Evolutionary conservation across 1,140 invertebrate species (phyloP), one percentile per base, ranked within the genome.

Genomic region (Medauroidea extradentata): DNA sequence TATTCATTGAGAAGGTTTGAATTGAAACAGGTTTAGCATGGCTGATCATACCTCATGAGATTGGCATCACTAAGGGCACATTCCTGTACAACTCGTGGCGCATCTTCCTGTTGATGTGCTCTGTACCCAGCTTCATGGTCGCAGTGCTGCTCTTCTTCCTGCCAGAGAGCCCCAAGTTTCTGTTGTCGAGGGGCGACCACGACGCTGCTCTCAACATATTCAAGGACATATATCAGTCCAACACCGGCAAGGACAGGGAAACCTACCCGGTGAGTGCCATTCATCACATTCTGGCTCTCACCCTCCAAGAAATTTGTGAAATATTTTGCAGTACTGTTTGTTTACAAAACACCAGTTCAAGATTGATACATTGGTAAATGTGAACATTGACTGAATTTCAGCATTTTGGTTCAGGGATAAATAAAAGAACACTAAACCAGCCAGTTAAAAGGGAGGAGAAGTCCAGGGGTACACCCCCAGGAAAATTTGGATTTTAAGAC

Each of bases 111-210:
- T 74, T 93, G 63, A 82, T 94, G 43, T 94, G 91, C 78, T 88
- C 91, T 65, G 67, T 92, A 59, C 93, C 93, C 29, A 91, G 90
- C 42, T 89, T 95, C 66, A 71, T 93, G 42, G 91, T 94, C 39
- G 90, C 89, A 42, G 83, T 85, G 50, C 75, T 93, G 46, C 81
- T 95, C 27, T 81, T 91, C 69, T 82, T 92, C 60, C 82, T 96
- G 67, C 93, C 93, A n/a, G 93, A 96, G 78, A 94, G 91, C 64
- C 93, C 93, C 1, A 94, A 94, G 73, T 96, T 91, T 73, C 77
- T 94, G 44, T 77, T 95, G 49, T 83, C 85, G 2, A 82, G 83
- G 59, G 89, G 91, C 66, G 81, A 84, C 67, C 83, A 87, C 57
- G 85, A 91, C 29, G 86, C 90, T 58, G 89, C 91, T 0, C 73